Conservation (phyloP, 2,888 invertebrate genomes). For the Lochmaea crataegi region DNA sequence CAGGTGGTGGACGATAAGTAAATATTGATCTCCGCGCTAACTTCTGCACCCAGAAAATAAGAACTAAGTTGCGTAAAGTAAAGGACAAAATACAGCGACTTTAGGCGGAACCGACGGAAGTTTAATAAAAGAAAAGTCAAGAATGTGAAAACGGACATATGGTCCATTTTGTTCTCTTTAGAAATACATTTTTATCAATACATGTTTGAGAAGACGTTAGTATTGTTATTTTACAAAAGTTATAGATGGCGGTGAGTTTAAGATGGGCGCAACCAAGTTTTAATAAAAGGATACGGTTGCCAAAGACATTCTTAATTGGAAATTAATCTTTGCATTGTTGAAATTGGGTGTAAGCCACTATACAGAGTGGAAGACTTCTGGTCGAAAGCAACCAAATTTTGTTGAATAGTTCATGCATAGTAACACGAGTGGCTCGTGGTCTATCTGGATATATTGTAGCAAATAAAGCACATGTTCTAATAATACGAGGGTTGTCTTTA, state of each 20-base stretch:
- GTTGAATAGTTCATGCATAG: too few relatives aligned
- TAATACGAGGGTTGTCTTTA: too few relatives aligned
- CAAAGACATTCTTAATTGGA: neutral
- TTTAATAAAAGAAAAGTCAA: slow-evolving; percentile 24
- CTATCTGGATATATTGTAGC: too few relatives aligned
- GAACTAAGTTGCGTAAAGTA: slow-evolving; percentile 7
- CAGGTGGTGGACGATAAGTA: slow-evolving; percentile 18
- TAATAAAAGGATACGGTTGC: neutral
- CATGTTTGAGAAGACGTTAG: slow-evolving; percentile 43
- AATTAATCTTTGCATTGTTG: neutral
- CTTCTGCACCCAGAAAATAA: slow-evolving; percentile 18
- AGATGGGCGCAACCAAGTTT: slow-evolving; percentile 4
- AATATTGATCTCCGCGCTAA: slow-evolving; percentile 21
- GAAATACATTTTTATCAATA: slow-evolving; percentile 37
- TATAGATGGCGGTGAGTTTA: neutral
- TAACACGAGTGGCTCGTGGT: too few relatives aligned
- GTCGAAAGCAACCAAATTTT: too few relatives aligned
- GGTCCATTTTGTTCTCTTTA: slow-evolving; percentile 21
- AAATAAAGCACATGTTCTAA: too few relatives aligned
- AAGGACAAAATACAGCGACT: neutral
- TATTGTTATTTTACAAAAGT: slow-evolving; percentile 29
- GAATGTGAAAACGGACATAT: slow-evolving; percentile 32
- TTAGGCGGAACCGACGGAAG: slow-evolving; percentile 21
- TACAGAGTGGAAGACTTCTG: too few relatives aligned
- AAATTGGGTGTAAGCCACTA: neutral